phyloP scores from a whole-genome alignment of 2,888 invertebrate genomes.

The Diarsia rubi region DNA sequence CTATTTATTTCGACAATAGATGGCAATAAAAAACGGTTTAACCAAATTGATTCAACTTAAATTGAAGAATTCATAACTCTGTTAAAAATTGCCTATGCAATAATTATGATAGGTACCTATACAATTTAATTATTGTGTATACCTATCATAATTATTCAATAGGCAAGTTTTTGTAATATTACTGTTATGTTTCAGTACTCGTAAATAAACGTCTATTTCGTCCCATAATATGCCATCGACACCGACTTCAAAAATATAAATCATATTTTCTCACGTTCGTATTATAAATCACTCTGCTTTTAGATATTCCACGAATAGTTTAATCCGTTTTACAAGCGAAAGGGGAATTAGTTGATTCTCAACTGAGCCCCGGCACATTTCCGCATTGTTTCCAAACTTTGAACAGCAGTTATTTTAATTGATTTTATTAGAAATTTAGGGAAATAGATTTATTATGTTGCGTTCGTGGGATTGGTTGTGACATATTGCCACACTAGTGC shows the following conservation, averaged over 20 bases:
- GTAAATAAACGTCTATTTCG: slow-evolving; percentile 12
- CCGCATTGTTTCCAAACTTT: slow-evolving; percentile 75
- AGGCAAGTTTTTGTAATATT: too few relatives aligned
- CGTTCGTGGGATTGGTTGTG: slow-evolving; percentile 44
- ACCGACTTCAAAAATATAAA: slow-evolving; percentile 68
- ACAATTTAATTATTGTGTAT: too few relatives aligned
- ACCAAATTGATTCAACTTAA: not conserved
- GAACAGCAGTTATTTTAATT: slow-evolving; percentile 52
- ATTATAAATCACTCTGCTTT: slow-evolving; percentile 84
- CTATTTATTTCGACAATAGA: slow-evolving; percentile 3
- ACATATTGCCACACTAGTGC: slow-evolving; percentile 48
- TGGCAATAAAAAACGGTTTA: not conserved
- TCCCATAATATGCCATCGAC: slow-evolving; percentile 52
- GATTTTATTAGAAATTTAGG: slow-evolving; percentile 52
- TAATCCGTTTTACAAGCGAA: slow-evolving; percentile 81
- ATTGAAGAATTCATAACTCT: not conserved
- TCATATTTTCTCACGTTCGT: slow-evolving; percentile 83
- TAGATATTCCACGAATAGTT: slow-evolving; percentile 86
- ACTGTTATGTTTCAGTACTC: not conserved
- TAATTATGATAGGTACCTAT: too few relatives aligned
- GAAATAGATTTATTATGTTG: slow-evolving; percentile 40
- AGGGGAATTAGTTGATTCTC: slow-evolving; percentile 82
- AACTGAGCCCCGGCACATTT: slow-evolving; percentile 76
- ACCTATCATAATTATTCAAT: too few relatives aligned
- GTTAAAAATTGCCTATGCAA: not conserved